These are phyloP conservation scores for Oreochromis niloticus DNA, from an alignment of 2,113 vertebrate genomes.

Conservation along the genomic window DNA sequence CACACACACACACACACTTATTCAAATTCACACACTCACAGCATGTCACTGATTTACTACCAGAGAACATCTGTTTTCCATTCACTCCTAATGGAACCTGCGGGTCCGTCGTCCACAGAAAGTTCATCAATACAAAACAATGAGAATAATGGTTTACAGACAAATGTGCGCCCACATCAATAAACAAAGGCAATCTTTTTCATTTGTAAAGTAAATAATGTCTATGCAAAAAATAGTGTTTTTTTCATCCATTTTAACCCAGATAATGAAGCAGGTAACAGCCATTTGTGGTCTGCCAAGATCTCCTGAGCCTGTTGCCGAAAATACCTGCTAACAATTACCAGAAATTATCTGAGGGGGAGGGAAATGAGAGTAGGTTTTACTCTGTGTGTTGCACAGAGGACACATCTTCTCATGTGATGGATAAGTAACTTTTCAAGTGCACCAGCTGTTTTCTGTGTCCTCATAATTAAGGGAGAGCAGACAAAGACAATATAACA, in stretches of 20 bases:
- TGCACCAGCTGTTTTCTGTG: conserved; percentile 35
- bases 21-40: not conserved
- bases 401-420: conserved; percentile 8
- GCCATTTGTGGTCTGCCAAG: not conserved
- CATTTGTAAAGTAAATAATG: not conserved
- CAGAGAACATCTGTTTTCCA: conserved; percentile 44
- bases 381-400: not conserved
- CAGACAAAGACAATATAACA: conserved; percentile 26
- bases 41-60: conserved; percentile 5
- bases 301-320: not conserved
- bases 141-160: not conserved
- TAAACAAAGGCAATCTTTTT: not conserved
- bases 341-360: not conserved
- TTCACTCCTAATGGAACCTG: conserved; percentile 35
- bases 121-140: not conserved
- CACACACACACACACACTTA: not conserved
- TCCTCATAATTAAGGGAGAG: conserved; percentile 5
- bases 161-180: not conserved
- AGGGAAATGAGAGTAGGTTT: not conserved
- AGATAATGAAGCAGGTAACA: conserved; percentile 2
- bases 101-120: not conserved
- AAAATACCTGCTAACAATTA: conserved; percentile 37
- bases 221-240: not conserved
- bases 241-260: not conserved
- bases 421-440: conserved; percentile 25